phyloP scores from a whole-genome alignment of 2,888 invertebrate species.

The Lacanobia oleracea region DNA sequence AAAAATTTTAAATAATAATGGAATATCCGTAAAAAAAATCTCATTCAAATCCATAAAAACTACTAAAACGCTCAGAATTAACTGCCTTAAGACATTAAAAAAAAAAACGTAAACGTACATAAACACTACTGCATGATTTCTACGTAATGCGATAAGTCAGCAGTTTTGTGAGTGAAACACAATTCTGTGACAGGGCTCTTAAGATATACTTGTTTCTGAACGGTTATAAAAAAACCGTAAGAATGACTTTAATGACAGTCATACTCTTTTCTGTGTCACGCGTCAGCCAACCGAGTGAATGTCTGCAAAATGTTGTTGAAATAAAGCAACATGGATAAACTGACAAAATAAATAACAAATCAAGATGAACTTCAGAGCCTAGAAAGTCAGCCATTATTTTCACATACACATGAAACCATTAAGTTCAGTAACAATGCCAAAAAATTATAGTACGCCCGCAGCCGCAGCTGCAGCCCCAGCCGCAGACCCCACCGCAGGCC shows the following conservation, averaged over 20 bases:
- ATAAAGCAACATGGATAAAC: conserved; percentile 26
- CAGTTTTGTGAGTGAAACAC: no score
- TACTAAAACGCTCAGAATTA: no score
- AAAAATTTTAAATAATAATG: no score
- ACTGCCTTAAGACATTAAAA: no score
- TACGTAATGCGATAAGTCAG: no score
- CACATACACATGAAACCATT: background rate
- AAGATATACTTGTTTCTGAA: background rate
- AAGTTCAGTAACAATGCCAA: conserved; percentile 28
- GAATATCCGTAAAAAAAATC: no score
- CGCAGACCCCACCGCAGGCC: no score
- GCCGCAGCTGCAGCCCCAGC: background rate
- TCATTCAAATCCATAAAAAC: no score
- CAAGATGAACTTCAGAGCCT: conserved; percentile 30
- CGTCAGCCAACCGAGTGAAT: background rate
- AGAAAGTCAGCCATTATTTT: background rate
- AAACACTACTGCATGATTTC: no score
- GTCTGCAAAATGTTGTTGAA: conserved; percentile 6
- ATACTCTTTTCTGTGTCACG: background rate
- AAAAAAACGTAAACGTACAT: no score
- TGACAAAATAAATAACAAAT: conserved; percentile 11
- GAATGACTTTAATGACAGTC: background rate
- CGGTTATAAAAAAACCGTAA: background rate
- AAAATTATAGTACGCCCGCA: conserved; percentile 28
- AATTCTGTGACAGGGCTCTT: no score